Percentiles rank a stretch among this genome's conserved stretches.
These are phyloP conservation scores for Saturnia pavonia DNA, from an alignment of 2,888 invertebrate species.

Conservation along the genomic window DNA sequence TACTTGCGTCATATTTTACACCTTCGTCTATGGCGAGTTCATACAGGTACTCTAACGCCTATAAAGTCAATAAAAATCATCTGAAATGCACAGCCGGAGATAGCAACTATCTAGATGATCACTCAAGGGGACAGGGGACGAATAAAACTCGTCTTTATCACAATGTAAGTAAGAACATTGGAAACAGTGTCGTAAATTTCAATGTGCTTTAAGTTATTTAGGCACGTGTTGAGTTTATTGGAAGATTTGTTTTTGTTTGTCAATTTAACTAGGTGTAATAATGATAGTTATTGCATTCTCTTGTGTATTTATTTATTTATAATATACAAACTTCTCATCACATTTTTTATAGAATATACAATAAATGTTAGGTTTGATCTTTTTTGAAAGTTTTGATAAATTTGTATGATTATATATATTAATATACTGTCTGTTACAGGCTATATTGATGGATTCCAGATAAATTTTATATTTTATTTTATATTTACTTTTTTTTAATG, in stretches of 20 bases:
- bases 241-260: constrained; percentile 16
- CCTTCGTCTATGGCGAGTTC: constrained; percentile 38
- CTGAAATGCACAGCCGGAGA: constrained; percentile 55
- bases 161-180: constrained; percentile 26
- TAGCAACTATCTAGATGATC: constrained; percentile 65
- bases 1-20: constrained; percentile 18
- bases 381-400: no score
- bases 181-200: constrained; percentile 36
- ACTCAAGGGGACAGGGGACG: constrained; percentile 58
- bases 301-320: no score
- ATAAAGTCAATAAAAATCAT: constrained; percentile 60
- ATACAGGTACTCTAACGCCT: constrained; percentile 31
- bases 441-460: no score
- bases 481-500: no score
- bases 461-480: no score
- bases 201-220: constrained; percentile 21
- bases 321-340: no score
- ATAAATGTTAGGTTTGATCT: no score
- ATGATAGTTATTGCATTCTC: background rate
- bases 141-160: constrained; percentile 55
- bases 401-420: no score
- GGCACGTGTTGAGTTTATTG: constrained; percentile 21
- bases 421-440: no score
- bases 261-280: constrained; percentile 22
- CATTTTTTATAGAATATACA: no score